Conservation (phyloP, 1,140 invertebrate genomes). For the Wiebesia pumilae region DNA sequence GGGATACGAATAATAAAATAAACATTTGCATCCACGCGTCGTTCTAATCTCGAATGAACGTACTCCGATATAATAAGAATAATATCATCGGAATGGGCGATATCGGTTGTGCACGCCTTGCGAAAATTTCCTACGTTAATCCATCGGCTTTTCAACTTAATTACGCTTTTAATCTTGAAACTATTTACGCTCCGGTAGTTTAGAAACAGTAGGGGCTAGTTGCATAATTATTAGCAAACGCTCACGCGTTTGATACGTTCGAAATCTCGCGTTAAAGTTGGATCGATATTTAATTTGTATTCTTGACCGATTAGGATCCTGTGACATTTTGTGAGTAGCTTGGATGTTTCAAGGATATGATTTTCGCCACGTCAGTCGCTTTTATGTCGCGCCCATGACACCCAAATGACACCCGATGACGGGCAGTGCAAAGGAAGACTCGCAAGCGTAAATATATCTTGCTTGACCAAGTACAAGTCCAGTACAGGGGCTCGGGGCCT, state of each 20-base stretch:
- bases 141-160: neutral
- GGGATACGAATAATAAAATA: neutral
- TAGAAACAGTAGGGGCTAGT: neutral
- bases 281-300: constrained; percentile 17
- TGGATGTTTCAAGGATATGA: neutral
- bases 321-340: constrained; percentile 20
- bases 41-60: neutral
- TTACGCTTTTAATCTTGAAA: neutral
- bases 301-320: neutral
- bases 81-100: neutral
- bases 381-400: too few relatives aligned
- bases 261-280: neutral
- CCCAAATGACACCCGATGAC: too few relatives aligned
- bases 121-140: neutral
- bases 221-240: constrained; percentile 14
- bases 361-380: too few relatives aligned
- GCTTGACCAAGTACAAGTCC: too few relatives aligned
- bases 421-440: too few relatives aligned
- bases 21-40: neutral
- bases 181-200: neutral
- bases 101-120: neutral
- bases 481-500: too few relatives aligned
- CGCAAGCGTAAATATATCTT: too few relatives aligned
- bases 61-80: constrained; percentile 15
- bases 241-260: neutral